Evolutionary conservation across 1,140 invertebrate species (phyloP), one percentile per base, ranked within the genome.

Genomic region (Elymnias hypermnestra): DNA sequence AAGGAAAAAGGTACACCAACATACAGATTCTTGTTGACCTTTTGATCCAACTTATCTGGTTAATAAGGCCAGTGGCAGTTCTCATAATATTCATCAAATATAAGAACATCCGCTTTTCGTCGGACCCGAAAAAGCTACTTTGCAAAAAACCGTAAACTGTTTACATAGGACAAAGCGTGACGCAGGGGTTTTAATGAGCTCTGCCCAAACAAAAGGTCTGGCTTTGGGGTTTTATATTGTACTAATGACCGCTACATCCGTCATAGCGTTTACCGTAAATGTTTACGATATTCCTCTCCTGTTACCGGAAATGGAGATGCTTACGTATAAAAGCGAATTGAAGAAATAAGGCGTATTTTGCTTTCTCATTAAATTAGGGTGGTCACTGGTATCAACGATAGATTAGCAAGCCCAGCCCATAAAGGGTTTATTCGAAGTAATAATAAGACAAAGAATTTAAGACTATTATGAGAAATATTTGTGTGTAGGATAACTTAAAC

Each of bases 151-250:
- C 4, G 15, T 39, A 41, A 49, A 42, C 39, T 50, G 23, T 50
- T 43, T 50, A 28, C 31, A 50, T 36, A 42, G 47, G 39, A 50
- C 39, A 31, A 17, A 50, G 17, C 21, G 31, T 29, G 29, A 41
- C 23, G 31, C 10, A 8, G 13, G 7, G 39, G 15, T 43, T 43
- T 37, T 50, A 50, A 50, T 50, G 40, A 50, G 47, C 33, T 38
- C 17, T 15, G 33, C 21, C 40, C 47, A 43, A 43, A 43, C 33
- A 43, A 43, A 50, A 43, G 47, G 47, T 41, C 28, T 9, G 29
- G 38, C 19, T 49, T 49, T 17, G 17, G 22, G 13, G 26, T 43
- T 43, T 38, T 50, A 37, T 42, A 25, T 33, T 15, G 40, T 26
- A 19, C 33, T 51, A 39, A 44, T 44, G 18, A 28, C 41, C 38